A percentile compares a stretch with the other conserved stretches of the same genome.
Evolutionary conservation across 1,140 invertebrate genomes (phyloP).

Genomic region (Melanaphis sacchari): DNA sequence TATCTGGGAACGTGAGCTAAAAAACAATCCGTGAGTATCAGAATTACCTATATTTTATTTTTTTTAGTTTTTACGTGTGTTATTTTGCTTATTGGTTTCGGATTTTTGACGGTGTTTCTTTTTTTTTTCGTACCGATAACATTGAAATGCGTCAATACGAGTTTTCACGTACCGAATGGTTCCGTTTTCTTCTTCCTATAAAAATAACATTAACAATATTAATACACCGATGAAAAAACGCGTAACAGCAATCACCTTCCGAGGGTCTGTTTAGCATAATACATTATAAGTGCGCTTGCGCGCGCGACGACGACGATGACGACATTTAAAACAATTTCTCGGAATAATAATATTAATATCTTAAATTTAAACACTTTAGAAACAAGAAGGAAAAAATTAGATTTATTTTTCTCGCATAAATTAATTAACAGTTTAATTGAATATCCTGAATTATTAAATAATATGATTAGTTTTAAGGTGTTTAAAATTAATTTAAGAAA

Average conservation of each 20-base stretch:
- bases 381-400: too few species aligned
- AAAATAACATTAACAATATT: too few species aligned
- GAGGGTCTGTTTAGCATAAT: not conserved
- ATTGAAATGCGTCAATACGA: not conserved
- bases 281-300: not conserved
- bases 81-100: not conserved
- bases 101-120: not conserved
- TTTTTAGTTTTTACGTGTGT: not conserved
- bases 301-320: not conserved
- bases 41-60: not conserved
- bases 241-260: not conserved
- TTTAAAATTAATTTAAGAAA: too few species aligned
- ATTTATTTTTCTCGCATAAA: too few species aligned
- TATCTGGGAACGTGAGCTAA: not conserved
- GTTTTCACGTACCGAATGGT: not conserved
- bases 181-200: not conserved
- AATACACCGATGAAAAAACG: not conserved
- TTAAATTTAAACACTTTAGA: too few species aligned
- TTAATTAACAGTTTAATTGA: too few species aligned
- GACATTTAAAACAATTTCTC: slow-evolving; percentile 14
- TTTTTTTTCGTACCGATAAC: not conserved
- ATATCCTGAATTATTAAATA: too few species aligned
- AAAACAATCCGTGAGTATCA: not conserved
- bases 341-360: not conserved
- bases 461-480: too few species aligned